Base-by-base conservation (phyloP, 2,797 vertebrate genomes). In the Onychomys torridus region DNA sequence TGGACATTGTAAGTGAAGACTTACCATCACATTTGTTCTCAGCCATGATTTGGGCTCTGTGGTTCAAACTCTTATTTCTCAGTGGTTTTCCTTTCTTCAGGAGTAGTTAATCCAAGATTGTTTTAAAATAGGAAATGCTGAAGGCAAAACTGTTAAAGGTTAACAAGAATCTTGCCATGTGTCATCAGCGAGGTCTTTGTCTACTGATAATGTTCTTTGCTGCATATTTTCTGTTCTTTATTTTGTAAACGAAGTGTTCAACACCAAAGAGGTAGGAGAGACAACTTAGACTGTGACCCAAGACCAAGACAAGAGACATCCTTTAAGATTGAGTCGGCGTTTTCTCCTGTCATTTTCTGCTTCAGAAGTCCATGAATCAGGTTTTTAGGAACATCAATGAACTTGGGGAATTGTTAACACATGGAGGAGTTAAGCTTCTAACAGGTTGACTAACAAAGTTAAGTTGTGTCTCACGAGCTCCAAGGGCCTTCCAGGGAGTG, bases 321-420 rank as follows among this genome's bases (percentile, higher is more conserved):
- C 37, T 94, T 1, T 83, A 29, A 96, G 97, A 77, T 8, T 12
- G 40, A 93, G 19, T 93, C 12, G 46, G 32, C 79, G 34, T 92
- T 96, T 98, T 93, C 76, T 84, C 85, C 88, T 46, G 49, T 84
- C 85, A 82, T 93, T 84, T 95, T 97, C 69, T 96, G 21, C 29
- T 92, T 97, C 87, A 92, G n/a, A 97, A 95, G 52, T 94, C 92
- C 79, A 93, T 73, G 90, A 90, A 46, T 94, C 21, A 77, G n/a
- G 90, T 97, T 69, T 87, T 46, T 76, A 77, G 96, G 81, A 85
- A 19, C 55, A 95, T n/a, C 89, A 91, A 59, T 95, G 37, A 52
- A 67, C 46, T 93, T 94, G 76, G 81, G 49, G 94, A 97, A 95
- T 92, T 94, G 79, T 97, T 91, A 97, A 65, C 77, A 84, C 2